Base-by-base conservation (phyloP, 2,113 vertebrate species). In the Eulemur macaco region DNA sequence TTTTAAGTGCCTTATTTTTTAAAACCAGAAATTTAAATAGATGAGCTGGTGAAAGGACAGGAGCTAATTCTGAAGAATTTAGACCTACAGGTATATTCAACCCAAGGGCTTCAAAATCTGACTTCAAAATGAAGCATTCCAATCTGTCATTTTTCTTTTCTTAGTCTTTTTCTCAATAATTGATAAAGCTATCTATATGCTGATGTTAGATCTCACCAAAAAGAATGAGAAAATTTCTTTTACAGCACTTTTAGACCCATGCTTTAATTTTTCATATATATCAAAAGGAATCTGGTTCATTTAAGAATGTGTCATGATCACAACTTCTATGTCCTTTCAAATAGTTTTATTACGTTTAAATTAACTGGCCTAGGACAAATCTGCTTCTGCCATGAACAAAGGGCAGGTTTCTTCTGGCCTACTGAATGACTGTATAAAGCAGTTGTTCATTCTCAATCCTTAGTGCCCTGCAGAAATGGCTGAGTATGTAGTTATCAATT, bases 161-260 rank as follows among this genome's bases (percentile, higher is more conserved):
- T 98, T 97, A 90, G 97, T 96, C 98, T 98, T 96, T 98, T 91
- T 97, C 98, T 99, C 96, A 98, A 98, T 99, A 98, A 98, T 98
- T 98, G 98, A 98, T 99, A 98, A 98, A 98, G 97, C 96, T 96
- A 98, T 99, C 97, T 98, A 98, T 98, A 98, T 98, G 98, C 98
- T 98, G 98, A 98, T 98, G 98, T 98, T 98, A 98, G 98, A 98
- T 98, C 97, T 98, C 95, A 98, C 89, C 92, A 97, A 97, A 98
- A 98, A 98, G 97, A 98, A 98, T 97, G 96, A 97, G 96, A 97
- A 98, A 97, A 98, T 98, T 98, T 98, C 97, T 98, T 98, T 98
- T 96, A 96, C 87, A 97, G 96, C 86, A 98, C 97, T 98, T 98
- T 98, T 97, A 98, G 97, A 97, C 87, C 92, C 73, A 97, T 89